Base-by-base conservation (phyloP, 1,140 invertebrate genomes). In the Aphaenogaster ashmeadi region DNA sequence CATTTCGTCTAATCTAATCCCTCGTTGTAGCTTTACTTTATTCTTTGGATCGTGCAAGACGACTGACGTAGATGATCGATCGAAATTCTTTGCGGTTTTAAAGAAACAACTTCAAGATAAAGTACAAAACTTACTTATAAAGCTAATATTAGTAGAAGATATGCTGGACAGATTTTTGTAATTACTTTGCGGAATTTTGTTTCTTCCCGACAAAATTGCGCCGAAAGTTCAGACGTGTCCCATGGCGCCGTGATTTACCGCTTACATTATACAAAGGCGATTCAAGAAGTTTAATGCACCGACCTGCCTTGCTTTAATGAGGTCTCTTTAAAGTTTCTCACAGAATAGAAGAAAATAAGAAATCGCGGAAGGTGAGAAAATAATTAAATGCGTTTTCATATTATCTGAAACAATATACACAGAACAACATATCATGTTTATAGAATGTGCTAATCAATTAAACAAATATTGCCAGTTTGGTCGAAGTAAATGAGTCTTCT, bases 141-240 rank as follows among this genome's bases (percentile, higher is more conserved):
- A 74, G 41, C 54, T 83, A 60, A 74, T 83, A 74, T 83, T 56
- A 72, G 15, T 7, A 44, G 2, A 84, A 62, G 54, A 60, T 38
- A 58, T n/a, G n/a, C 44, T 11, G 4, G 36, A 60, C 27, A 58
- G 69, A 60, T 75, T 36, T 74, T 15, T 27, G 41, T 60, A 74
- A 75, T 84, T 84, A 75, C 56, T 84, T 84, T 9, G 41, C 11
- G 18, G 18, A 83, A 83, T 83, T 83, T 74, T 83, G 80, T 74
- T 74, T 36, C 54, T 83, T 74, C 67, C 33, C 18, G 7, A 27
- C 18, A 47, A 83, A 83, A 83, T 74, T 54, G 47, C 15, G 52
- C 13, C 41, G 21, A 56, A 84, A 84, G 80, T 84, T 84, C 4
- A 27, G 27, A 38, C 27, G 4, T 80, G 66, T 47, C 52, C 38